Conservation (phyloP, 2,797 vertebrate species). For the Numenius phaeopus region DNA sequence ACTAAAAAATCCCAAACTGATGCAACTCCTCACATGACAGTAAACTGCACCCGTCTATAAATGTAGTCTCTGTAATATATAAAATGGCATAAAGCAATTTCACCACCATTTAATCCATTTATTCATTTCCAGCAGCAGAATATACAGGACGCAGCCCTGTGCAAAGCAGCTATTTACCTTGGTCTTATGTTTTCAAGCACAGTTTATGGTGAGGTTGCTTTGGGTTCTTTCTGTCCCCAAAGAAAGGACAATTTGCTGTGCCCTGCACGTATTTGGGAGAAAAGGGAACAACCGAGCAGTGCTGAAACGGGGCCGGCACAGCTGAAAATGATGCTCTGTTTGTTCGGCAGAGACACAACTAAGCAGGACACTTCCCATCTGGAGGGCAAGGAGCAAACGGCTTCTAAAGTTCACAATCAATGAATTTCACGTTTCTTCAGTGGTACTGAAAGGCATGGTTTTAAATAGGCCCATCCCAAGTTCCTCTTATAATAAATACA, state of each 20-base stretch:
- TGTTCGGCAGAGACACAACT: background rate
- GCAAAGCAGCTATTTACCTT: background rate
- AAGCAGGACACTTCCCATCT: background rate
- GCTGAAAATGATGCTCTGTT: background rate
- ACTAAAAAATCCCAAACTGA: background rate
- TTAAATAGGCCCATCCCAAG: background rate
- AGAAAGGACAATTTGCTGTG: background rate
- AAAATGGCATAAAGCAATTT: background rate
- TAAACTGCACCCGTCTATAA: background rate
- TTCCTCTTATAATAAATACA: background rate
- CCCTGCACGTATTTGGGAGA: rapidly evolving
- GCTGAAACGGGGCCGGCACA: background rate
- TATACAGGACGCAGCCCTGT: background rate
- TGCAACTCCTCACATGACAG: background rate
- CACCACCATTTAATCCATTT: background rate
- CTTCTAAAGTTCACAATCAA: background rate
- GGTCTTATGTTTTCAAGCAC: background rate
- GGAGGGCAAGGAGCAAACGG: background rate
- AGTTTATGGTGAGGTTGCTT: background rate
- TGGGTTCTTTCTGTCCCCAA: background rate
- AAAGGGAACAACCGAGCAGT: background rate
- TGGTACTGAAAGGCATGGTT: background rate
- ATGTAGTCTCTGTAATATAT: background rate
- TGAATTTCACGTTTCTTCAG: background rate
- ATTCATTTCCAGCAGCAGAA: background rate